Base-by-base conservation (phyloP, 2,888 invertebrate species). In the Phasia obesa region DNA sequence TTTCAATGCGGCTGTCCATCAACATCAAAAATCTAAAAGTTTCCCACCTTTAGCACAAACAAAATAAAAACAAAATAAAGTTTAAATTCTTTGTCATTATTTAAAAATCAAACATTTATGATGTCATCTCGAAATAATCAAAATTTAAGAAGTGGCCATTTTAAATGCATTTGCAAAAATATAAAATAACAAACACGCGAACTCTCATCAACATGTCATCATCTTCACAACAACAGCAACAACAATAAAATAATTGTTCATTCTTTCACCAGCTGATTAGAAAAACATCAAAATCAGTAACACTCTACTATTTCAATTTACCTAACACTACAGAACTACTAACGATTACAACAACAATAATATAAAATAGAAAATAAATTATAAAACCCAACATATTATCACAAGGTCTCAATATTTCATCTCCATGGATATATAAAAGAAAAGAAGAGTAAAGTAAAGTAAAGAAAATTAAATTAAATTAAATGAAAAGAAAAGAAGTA, bases 121-220 rank as follows among this genome's bases (percentile, higher is more conserved):
- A 74, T 49, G 51, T 65, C 65, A 60, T 31, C 57, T 71, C 44
- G 17, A 57, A 47, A 31, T 44, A 19, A 38, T 15, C 25, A 25
- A 67, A 75, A 65, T 65, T 65, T 57, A 47, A 65, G 27, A 75
- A 60, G 60, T 67, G 67, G 77, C 67, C 65, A 76, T 47, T 70
- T 78, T 59, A 62, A 79, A 76, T 71, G 79, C 83, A 83, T 83
- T 83, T 83, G 79, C 83, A 79, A 80, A 60, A 64, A 67, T 49
- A 55, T 69, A 42, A 70, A 47, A 47, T 27, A 67, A 74, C 64
- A 42, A 71, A 79, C 74, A 78, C 31, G 83, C 79, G 83, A 71
- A 79, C 75, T 76, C 75, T 74, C 75, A 76, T 76, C 83, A 76
- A 83, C 79, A 83, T 76, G 55, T 49, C 64, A 76, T 71, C 51